Percentiles rank a stretch among this genome's conserved stretches.
These are phyloP conservation scores for Drosophila hydei DNA, from an alignment of 1,140 invertebrate species.

Conservation along the genomic window DNA sequence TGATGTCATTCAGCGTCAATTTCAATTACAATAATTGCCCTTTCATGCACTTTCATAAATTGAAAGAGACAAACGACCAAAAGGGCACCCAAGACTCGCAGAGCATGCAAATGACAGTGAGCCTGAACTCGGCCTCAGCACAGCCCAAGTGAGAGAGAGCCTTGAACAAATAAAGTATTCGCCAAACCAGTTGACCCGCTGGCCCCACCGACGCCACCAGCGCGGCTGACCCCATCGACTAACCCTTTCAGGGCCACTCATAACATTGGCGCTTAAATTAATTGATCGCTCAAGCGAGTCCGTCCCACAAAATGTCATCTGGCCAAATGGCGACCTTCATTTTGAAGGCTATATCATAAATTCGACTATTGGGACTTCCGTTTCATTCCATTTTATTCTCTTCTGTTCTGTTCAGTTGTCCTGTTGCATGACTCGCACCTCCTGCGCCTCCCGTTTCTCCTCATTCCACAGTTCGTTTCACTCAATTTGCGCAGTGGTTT, in stretches of 20 bases:
- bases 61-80: slow-evolving; percentile 10
- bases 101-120: slow-evolving; percentile 67
- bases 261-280: slow-evolving; percentile 59
- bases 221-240: neutral
- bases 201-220: neutral
- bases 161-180: slow-evolving; percentile 45
- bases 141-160: neutral
- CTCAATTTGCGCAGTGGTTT: slow-evolving; percentile 64
- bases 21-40: slow-evolving; percentile 46
- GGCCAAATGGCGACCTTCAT: slow-evolving; percentile 15
- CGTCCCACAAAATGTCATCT: slow-evolving; percentile 55
- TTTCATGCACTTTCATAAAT: slow-evolving; percentile 54
- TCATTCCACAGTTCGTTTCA: slow-evolving; percentile 38
- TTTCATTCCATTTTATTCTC: slow-evolving; percentile 15
- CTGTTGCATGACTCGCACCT: slow-evolving; percentile 44
- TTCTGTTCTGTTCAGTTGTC: neutral
- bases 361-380: slow-evolving; percentile 33
- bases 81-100: slow-evolving; percentile 4
- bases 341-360: slow-evolving; percentile 54
- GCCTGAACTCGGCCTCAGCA: slow-evolving; percentile 29
- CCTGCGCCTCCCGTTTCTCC: neutral
- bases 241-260: neutral
- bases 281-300: slow-evolving; percentile 57
- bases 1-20: slow-evolving; percentile 40
- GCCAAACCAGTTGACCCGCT: no score